Evolutionary conservation across 2,113 vertebrate species (phyloP), one percentile per base, ranked within the genome.

Genomic region (Hippocampus zosterae): DNA sequence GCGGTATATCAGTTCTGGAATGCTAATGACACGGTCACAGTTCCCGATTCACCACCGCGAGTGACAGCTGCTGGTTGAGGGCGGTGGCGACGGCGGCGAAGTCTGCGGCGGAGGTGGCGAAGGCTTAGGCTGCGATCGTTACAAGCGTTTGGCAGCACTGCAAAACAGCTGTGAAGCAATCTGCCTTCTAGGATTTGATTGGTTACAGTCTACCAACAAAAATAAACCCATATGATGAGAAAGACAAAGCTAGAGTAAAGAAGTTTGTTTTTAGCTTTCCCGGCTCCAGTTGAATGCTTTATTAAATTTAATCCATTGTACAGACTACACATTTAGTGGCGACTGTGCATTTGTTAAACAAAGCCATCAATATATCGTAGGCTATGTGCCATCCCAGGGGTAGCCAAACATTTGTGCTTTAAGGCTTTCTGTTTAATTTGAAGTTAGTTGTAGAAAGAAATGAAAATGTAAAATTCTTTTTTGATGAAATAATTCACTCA

Each of bases 111-210:
- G 33, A 19, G 60, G 19, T 5, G 37, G 19, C 37, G 33, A 19
- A 16, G 27, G 23, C 9, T 37, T 2, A 55, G 52, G 52, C 52
- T 55, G 52, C 9, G 52, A 57, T 12, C 55, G 55, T 60, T 60
- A 16, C 27, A 19, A 60, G 27, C 27, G 27, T 60, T 60, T 60
- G 57, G 23, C 27, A 63, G 64, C 29, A 68, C 52, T 48, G 61
- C 63, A 44, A 73, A 73, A 69, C 68, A 82, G 69, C 60, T 77
- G 65, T 1, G 7, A 67, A 55, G 61, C 33, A 59, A 52, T 65
- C 10, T 62, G 65, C 48, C 65, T 46, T 37, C 23, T 53, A 60
- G 27, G 65, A 29, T 1, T 1, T 9, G 33, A 2, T 57, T 8
- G 13, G n/a, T 19, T 46, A 46, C 23, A 4, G 8, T 3, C 41